These are phyloP conservation scores for Dendropsophus ebraccatus DNA, from an alignment of 2,113 vertebrate genomes.

Conservation along the genomic window DNA sequence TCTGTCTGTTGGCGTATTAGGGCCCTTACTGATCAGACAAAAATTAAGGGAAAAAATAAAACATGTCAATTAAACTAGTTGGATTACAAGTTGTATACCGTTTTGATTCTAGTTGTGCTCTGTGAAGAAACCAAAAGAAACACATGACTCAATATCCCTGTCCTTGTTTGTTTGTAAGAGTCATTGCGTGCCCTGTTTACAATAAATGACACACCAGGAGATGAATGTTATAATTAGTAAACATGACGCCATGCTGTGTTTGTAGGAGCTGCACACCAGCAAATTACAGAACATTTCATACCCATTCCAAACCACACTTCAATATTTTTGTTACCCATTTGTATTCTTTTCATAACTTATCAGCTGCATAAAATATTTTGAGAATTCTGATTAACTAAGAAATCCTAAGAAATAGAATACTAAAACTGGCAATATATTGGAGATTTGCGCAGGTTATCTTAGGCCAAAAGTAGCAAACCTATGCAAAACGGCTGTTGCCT, in stretches of 20 bases:
- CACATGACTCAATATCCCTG: slow-evolving; percentile 8
- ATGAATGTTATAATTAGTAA: slow-evolving; percentile 43
- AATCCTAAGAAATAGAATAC: not conserved
- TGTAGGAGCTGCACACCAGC: slow-evolving; percentile 23
- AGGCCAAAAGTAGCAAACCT: too few species aligned
- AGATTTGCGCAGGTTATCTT: too few species aligned
- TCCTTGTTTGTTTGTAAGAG: slow-evolving; percentile 27
- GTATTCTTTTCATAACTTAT: not conserved
- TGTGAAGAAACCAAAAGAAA: slow-evolving; percentile 8
- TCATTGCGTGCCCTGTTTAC: slow-evolving; percentile 45
- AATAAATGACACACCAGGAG: slow-evolving; percentile 10
- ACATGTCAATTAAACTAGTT: not conserved
- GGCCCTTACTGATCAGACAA: not conserved
- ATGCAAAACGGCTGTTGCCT: too few species aligned
- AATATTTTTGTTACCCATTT: not conserved
- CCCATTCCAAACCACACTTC: not conserved
- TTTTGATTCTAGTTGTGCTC: not conserved
- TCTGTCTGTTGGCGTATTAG: too few species aligned
- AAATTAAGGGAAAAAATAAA: not conserved
- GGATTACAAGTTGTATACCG: not conserved
- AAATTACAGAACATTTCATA: not conserved
- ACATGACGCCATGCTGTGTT: slow-evolving; percentile 29
- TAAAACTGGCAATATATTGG: not conserved
- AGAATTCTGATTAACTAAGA: not conserved
- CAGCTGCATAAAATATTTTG: not conserved